Evolutionary conservation across 2,888 invertebrate genomes (phyloP), one percentile per base, ranked within the genome.

Genomic region (Leptura quadrifasciata): DNA sequence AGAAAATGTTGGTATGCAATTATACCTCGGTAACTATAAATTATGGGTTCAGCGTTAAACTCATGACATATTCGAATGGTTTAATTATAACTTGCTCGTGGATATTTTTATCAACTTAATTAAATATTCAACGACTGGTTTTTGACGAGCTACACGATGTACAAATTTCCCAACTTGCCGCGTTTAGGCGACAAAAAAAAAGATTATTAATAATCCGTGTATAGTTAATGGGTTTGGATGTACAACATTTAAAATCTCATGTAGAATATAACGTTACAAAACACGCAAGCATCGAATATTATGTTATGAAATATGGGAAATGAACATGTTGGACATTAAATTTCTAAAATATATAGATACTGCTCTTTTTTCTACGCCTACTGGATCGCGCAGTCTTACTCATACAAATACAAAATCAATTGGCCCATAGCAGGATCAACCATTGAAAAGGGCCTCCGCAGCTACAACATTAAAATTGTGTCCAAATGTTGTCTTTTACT

Each of bases 1-100:
- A 63, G 39, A 63, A 39, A 63, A 63, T 63, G 63, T 39, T 35
- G 63, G 39, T 39, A 39, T 18, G 39, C 35, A 39, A 63, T 63
- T 10, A 15, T 21, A 2, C n/a, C 24, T 39, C 15, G 39, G 20
- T 39, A 63, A 20, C 63, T 39, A 39, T 63, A 63, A 63, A 63
- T 63, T 63, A 63, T 20, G 39, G 63, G 39, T 63, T 63, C 35
- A 63, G 39, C 35, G 39, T 9, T 39, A 39, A 39, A 63, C 39
- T 63, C 20, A 39, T 39, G 63, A 61, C 15, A 27, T 15, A 61
- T 27, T 27, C 60, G 31, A 61, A n/a, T 31, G 17, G 60, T 27
- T 61, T 47, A 47, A 47, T 47, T 47, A 47, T 47, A 47, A 47
- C 47, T 47, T 47, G 24, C 15, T 58, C 58, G 21, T 27, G 15